phyloP scores from a whole-genome alignment of 2,888 invertebrate species.

The Tachystola acroxantha region DNA sequence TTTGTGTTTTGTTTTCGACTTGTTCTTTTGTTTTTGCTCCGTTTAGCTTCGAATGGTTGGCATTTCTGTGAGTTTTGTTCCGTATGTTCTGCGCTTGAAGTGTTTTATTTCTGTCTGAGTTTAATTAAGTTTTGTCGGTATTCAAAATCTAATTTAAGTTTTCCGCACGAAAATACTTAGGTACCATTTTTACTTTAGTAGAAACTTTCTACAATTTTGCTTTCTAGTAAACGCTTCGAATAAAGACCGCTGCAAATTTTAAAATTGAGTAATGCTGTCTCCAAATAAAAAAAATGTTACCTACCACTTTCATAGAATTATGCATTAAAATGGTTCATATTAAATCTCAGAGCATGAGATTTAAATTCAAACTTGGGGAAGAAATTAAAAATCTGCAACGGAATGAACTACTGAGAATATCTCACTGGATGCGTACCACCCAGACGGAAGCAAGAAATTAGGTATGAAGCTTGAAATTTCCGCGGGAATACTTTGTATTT shows the following conservation, averaged over 20 bases:
- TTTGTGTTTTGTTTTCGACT: conserved; percentile 39
- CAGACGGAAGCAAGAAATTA: conserved; percentile 18
- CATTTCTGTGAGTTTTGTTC: conserved; percentile 29
- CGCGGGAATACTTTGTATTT: conserved; percentile 13
- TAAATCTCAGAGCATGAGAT: conserved; percentile 45
- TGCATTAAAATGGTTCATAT: conserved; percentile 32
- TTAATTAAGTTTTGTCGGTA: conserved; percentile 22
- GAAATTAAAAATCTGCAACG: conserved; percentile 54
- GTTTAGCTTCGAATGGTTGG: conserved; percentile 37
- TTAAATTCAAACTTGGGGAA: conserved; percentile 44
- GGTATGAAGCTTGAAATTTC: conserved; percentile 17
- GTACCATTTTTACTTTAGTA: no score
- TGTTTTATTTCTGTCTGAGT: conserved; percentile 32
- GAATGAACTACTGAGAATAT: conserved; percentile 42
- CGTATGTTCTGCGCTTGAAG: conserved; percentile 20
- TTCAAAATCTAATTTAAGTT: conserved; percentile 31
- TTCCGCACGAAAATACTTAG: conserved; percentile 1
- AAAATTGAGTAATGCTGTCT: no score
- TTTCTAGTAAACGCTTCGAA: no score
- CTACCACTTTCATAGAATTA: conserved; percentile 28
- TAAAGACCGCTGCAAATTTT: no score
- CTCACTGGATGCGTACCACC: conserved; percentile 32
- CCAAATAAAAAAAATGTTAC: no score
- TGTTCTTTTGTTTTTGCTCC: conserved; percentile 35
- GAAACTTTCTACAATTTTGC: no score